Evolutionary conservation across 2,888 invertebrate genomes (phyloP).

Genomic region (Elegia similella): DNA sequence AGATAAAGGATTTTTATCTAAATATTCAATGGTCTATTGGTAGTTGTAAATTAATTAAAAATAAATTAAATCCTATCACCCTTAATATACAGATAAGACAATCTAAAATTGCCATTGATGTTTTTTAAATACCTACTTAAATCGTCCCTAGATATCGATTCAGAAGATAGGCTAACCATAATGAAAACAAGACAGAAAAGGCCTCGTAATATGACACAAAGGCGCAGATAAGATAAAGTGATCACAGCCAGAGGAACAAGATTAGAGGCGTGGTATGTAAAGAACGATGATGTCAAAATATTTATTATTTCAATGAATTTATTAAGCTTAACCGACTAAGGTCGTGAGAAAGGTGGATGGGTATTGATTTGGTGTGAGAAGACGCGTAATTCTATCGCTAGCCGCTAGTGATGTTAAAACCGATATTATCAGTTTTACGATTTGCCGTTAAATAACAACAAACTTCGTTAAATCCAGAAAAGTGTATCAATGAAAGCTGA

Average conservation of each 20-base stretch:
- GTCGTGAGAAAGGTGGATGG: slow-evolving; percentile 32
- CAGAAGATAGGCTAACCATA: not conserved
- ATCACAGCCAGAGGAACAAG: slow-evolving; percentile 39
- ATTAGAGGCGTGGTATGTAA: slow-evolving; percentile 30
- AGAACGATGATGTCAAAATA: slow-evolving; percentile 52
- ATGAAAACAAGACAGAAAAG: slow-evolving; percentile 19
- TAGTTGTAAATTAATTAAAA: not conserved
- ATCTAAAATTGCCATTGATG: not conserved
- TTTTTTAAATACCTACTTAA: not conserved
- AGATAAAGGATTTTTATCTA: too few relatives aligned
- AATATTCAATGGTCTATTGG: too few relatives aligned
- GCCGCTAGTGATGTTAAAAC: slow-evolving; percentile 22
- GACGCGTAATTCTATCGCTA: slow-evolving; percentile 22
- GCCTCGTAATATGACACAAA: slow-evolving; percentile 35
- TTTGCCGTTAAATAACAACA: not conserved
- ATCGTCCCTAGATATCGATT: not conserved
- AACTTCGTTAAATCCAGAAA: not conserved
- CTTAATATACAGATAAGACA: not conserved
- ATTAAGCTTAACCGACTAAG: slow-evolving; percentile 30
- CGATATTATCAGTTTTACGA: slow-evolving; percentile 21
- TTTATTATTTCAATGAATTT: slow-evolving; percentile 51
- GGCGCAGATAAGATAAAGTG: slow-evolving; percentile 58
- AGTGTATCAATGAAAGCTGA: slow-evolving; percentile 1
- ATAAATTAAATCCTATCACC: not conserved
- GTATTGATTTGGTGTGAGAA: slow-evolving; percentile 22